A percentile compares a stretch with the other conserved stretches of the same genome.
Conservation (phyloP, 1,140 invertebrate genomes). For the Planococcus citri region DNA sequence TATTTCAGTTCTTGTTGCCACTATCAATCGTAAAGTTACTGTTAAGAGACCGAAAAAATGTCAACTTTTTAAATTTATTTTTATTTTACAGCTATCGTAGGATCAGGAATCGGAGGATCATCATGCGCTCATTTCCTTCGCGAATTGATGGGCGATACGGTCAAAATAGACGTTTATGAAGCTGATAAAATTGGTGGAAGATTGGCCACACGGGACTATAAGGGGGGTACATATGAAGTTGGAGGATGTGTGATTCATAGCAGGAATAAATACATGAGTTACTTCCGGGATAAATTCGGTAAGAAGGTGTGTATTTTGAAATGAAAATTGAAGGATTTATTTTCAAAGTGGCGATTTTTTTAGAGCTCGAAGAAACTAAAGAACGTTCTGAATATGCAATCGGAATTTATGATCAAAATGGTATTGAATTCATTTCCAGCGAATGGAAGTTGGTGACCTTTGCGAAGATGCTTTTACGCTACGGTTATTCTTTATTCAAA, state of each 20-base stretch:
- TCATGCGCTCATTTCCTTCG: constrained; percentile 40
- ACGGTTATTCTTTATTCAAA: constrained; percentile 36
- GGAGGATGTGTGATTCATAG: constrained; percentile 43
- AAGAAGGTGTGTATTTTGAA: constrained; percentile 27
- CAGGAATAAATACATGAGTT: constrained; percentile 39
- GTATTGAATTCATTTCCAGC: constrained; percentile 37
- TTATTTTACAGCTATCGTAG: constrained; percentile 37
- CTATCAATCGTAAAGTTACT: no score
- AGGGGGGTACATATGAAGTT: constrained; percentile 38
- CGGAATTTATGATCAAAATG: constrained; percentile 37
- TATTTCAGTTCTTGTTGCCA: no score
- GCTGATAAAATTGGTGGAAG: constrained; percentile 36
- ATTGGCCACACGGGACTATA: constrained; percentile 34
- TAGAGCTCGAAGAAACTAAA: constrained; percentile 29
- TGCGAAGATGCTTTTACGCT: constrained; percentile 37
- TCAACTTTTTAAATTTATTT: no score
- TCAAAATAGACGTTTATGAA: constrained; percentile 37
- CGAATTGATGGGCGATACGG: constrained; percentile 34
- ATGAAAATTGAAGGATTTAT: background rate
- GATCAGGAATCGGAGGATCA: constrained; percentile 42
- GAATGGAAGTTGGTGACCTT: constrained; percentile 34
- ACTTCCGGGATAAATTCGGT: constrained; percentile 38
- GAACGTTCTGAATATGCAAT: constrained; percentile 25
- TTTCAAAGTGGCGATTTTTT: constrained; percentile 14
- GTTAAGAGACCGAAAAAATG: no score